Evolutionary conservation across 64 coral and sea anemone species (phyloP).

Genomic region (Astreopora myriophthalma): DNA sequence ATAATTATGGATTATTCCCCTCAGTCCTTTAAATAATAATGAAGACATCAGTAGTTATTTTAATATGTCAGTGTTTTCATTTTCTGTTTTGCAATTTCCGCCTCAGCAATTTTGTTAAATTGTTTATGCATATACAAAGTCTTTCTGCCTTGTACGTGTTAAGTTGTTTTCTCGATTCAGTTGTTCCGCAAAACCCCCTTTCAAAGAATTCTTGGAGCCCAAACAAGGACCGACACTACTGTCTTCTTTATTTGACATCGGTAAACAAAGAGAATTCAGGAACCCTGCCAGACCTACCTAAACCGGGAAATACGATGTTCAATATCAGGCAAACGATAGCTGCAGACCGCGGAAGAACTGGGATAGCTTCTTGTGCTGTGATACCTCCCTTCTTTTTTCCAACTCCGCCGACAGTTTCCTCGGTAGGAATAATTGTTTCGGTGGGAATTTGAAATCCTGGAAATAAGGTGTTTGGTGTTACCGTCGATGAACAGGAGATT

Average conservation of each 20-base stretch:
- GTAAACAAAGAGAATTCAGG: neutral
- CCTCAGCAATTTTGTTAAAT: too few relatives aligned
- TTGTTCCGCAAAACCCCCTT: too few relatives aligned
- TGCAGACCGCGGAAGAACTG: conserved; percentile 57
- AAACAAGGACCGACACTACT: neutral
- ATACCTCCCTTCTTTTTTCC: conserved; percentile 39
- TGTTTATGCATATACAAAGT: too few relatives aligned
- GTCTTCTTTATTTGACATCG: neutral
- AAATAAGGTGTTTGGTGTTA: conserved; percentile 72
- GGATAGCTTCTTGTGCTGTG: conserved; percentile 77
- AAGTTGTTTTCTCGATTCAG: too few relatives aligned
- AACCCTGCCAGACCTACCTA: conserved; percentile 60
- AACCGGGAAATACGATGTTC: conserved; percentile 79
- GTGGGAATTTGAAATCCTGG: conserved; percentile 86
- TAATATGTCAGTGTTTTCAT: too few relatives aligned
- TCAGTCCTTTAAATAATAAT: too few relatives aligned
- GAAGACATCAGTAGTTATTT: too few relatives aligned
- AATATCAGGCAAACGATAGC: conserved; percentile 83
- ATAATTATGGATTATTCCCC: too few relatives aligned
- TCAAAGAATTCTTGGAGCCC: too few relatives aligned
- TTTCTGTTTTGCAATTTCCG: too few relatives aligned
- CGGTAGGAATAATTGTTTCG: conserved; percentile 74
- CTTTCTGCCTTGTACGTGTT: too few relatives aligned
- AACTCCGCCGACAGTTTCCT: conserved; percentile 25
- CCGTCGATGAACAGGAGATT: conserved; percentile 56